Percentiles rank a stretch among this genome's conserved stretches.
Evolutionary conservation across 2,888 invertebrate genomes (phyloP).

Genomic region (Galeruca laticollis): DNA sequence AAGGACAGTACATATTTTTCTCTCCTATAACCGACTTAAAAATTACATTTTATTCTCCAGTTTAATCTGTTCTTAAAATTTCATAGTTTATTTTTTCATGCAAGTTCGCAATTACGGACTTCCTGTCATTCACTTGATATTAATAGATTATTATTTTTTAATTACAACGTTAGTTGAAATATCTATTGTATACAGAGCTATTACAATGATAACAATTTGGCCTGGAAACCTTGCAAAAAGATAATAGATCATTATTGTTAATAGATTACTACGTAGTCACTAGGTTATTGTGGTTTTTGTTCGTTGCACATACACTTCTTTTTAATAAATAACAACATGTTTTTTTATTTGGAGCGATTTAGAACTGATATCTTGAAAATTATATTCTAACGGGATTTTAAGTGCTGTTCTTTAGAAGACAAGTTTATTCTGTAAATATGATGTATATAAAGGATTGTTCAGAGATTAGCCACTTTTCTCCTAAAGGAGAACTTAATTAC

Average conservation of each 20-base stretch:
- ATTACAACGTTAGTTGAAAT: not conserved
- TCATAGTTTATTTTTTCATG: constrained; percentile 8
- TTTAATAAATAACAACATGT: not conserved
- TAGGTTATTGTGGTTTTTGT: not conserved
- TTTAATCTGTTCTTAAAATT: constrained; percentile 2
- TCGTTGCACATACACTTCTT: not conserved
- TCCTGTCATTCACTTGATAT: constrained; percentile 5
- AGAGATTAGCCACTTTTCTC: too few relatives aligned
- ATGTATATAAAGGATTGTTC: too few relatives aligned
- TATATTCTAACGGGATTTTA: too few relatives aligned
- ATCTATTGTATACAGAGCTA: not conserved
- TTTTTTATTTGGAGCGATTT: not conserved
- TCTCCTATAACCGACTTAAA: not conserved
- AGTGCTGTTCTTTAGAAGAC: too few relatives aligned
- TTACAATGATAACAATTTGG: not conserved
- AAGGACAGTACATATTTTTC: too few relatives aligned
- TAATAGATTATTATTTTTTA: not conserved
- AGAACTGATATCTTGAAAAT: too few relatives aligned
- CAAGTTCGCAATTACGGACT: not conserved
- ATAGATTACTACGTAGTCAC: not conserved
- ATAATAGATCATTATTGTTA: not conserved
- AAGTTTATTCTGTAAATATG: too few relatives aligned
- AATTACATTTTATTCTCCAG: not conserved
- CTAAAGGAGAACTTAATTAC: too few relatives aligned
- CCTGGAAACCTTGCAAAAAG: not conserved